These are phyloP conservation scores for Nibea coibor DNA, from an alignment of 2,113 vertebrate genomes.

Conservation along the genomic window DNA sequence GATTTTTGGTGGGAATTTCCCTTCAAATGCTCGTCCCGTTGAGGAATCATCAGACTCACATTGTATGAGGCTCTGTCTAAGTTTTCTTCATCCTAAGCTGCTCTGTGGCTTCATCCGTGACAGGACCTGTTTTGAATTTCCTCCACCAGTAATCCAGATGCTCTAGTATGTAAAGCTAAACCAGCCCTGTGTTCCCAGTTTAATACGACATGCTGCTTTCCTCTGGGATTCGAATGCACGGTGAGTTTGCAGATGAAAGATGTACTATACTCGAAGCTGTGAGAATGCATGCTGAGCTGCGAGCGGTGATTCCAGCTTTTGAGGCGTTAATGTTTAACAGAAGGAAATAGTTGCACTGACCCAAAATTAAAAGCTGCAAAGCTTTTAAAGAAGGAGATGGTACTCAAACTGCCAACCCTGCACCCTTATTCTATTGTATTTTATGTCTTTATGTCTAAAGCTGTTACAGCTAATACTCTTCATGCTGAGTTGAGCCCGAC, in stretches of 20 bases:
- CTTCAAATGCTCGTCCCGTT: not conserved
- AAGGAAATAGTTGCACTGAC: not conserved
- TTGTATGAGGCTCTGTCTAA: not conserved
- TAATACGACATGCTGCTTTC: too few relatives aligned
- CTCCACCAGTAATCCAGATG: conserved; percentile 2
- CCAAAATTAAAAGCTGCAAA: not conserved
- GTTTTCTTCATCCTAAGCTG: not conserved
- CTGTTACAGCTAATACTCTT: too few relatives aligned
- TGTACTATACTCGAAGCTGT: not conserved
- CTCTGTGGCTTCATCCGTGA: not conserved
- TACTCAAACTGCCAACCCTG: too few relatives aligned
- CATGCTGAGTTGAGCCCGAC: too few relatives aligned
- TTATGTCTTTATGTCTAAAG: too few relatives aligned
- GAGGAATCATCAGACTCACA: not conserved
- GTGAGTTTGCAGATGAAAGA: not conserved
- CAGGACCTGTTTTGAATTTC: conserved; percentile 4
- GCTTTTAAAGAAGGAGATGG: too few relatives aligned
- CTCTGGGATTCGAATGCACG: not conserved
- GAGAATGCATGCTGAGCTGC: not conserved
- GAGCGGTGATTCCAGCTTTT: too few relatives aligned
- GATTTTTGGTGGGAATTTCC: not conserved
- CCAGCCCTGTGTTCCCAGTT: not conserved
- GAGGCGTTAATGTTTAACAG: not conserved
- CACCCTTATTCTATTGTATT: too few relatives aligned
- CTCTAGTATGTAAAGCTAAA: not conserved